Conservation (phyloP, 2,888 invertebrate species). For the Patella depressa region DNA sequence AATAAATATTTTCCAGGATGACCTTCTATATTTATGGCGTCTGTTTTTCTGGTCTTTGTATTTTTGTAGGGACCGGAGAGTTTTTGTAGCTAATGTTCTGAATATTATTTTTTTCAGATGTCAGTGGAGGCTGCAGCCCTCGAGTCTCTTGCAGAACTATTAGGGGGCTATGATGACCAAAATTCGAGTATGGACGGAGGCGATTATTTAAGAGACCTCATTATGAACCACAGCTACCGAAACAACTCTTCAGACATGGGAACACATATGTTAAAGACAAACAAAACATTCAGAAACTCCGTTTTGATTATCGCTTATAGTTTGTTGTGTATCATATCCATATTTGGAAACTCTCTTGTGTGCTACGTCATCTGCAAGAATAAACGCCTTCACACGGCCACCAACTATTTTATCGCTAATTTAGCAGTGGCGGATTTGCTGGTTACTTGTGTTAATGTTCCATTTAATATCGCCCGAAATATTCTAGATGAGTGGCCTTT, state of each 20-base stretch:
- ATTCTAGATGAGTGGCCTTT: slow-evolving; percentile 72
- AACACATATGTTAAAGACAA: neutral
- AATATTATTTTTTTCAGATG: neutral
- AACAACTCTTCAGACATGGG: neutral
- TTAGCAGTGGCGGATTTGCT: slow-evolving; percentile 63
- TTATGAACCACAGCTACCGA: neutral
- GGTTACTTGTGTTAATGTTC: slow-evolving; percentile 70
- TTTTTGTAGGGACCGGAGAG: too few species aligned
- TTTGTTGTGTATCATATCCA: slow-evolving; percentile 51
- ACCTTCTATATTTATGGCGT: too few species aligned
- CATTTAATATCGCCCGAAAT: slow-evolving; percentile 71
- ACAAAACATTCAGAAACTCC: neutral
- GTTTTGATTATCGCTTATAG: slow-evolving; percentile 50
- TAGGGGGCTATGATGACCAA: neutral
- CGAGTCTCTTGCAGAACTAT: neutral
- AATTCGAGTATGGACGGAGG: neutral
- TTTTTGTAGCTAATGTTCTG: too few species aligned
- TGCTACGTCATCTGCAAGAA: slow-evolving; percentile 64
- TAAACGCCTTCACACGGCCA: slow-evolving; percentile 65
- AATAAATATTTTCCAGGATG: too few species aligned
- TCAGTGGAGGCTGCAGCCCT: neutral
- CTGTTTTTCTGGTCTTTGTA: too few species aligned
- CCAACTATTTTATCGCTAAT: slow-evolving; percentile 66
- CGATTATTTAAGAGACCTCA: neutral
- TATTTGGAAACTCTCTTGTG: slow-evolving; percentile 64